phyloP scores from a whole-genome alignment of 2,113 vertebrate species.

The Callocephalon fimbriatum region DNA sequence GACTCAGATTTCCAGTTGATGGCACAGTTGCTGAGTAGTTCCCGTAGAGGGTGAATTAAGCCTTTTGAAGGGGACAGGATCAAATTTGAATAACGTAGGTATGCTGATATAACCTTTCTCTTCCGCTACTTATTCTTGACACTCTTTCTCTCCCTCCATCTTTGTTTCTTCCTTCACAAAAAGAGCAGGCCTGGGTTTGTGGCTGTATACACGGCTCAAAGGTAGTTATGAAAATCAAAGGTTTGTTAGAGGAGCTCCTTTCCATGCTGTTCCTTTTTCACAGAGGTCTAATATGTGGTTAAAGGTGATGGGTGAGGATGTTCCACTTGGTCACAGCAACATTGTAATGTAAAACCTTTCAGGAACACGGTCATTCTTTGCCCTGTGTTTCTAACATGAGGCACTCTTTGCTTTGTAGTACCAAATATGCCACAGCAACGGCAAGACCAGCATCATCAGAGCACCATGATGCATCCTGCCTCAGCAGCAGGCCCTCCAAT shows the following conservation, averaged over 20 bases:
- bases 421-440: constrained; percentile 97
- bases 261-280: not conserved
- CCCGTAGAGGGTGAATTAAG: not conserved
- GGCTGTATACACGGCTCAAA: not conserved
- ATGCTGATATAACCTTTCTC: not conserved
- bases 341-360: not conserved
- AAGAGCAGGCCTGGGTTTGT: not conserved
- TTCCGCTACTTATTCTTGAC: not conserved
- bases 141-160: not conserved
- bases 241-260: not conserved
- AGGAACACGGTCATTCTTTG: rapidly evolving
- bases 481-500: constrained; percentile 94
- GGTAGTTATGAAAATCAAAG: not conserved
- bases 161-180: not conserved
- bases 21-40: not conserved
- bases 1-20: not conserved
- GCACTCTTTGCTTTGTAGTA: constrained; percentile 77
- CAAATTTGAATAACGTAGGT: not conserved
- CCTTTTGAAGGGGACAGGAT: not conserved
- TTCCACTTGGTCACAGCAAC: not conserved
- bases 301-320: not conserved
- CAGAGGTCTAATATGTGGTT: not conserved
- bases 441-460: constrained; percentile 95
- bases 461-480: constrained; percentile 95
- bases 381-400: not conserved